Conservation (phyloP, 2,797 vertebrate species). For the Cyprinella venusta region DNA sequence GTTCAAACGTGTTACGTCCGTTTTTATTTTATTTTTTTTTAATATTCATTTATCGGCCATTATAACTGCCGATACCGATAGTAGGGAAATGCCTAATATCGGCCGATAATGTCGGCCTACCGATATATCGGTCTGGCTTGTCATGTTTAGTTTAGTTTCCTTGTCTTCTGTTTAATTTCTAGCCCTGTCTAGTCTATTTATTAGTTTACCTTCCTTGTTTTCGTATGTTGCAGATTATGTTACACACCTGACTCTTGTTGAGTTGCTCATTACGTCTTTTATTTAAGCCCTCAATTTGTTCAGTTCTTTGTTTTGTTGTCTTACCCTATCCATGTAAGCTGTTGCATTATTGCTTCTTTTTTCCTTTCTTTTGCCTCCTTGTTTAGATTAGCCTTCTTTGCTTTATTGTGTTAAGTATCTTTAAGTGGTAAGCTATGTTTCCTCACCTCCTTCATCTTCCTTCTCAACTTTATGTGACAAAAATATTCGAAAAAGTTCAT, state of each 20-base stretch:
- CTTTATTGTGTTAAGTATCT: not conserved
- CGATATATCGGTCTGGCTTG: too few relatives aligned
- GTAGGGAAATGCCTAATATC: too few relatives aligned
- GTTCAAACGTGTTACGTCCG: too few relatives aligned
- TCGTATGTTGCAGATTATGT: not conserved
- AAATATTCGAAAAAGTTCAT: not conserved
- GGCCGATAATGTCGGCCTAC: too few relatives aligned
- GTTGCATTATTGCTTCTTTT: not conserved
- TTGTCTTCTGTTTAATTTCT: not conserved
- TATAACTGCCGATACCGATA: too few relatives aligned
- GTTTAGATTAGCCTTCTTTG: too few relatives aligned
- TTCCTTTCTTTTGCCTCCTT: not conserved
- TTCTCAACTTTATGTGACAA: not conserved
- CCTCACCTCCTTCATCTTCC: not conserved
- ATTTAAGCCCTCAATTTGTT: not conserved
- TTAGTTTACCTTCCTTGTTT: not conserved
- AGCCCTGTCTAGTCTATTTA: not conserved
- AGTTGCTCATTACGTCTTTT: not conserved
- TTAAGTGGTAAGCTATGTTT: not conserved
- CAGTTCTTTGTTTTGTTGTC: not conserved
- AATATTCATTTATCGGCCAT: too few relatives aligned
- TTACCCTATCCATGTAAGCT: not conserved
- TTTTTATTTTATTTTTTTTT: too few relatives aligned
- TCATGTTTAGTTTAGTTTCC: not conserved
- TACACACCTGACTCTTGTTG: not conserved